Evolutionary conservation across 2,797 vertebrate species (phyloP), one percentile per base, ranked within the genome.

Genomic region (Hoplostethus mediterraneus): DNA sequence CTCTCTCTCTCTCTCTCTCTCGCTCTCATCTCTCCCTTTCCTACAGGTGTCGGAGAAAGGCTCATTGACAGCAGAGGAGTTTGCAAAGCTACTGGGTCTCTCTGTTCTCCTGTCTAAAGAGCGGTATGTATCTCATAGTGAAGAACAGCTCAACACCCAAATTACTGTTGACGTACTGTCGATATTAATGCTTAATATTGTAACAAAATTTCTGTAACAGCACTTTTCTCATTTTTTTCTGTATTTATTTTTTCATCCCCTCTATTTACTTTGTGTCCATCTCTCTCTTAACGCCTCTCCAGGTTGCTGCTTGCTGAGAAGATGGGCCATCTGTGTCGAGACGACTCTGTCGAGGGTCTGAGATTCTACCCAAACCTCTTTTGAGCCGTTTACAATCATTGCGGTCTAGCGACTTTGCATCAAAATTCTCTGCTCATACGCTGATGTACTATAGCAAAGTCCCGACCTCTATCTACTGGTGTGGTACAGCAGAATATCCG

Each of bases 81-180:
- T 99, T 93, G 97, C 97, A 48, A 99, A 99, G 86, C 94, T 99
- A 13, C 88, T 99, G 71, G 97, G 98, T 74, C 97, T 99, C 86
- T 99, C 98, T 69, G 98, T 99, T 87, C 97, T 99, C 58, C 93
- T 99, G 67, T 96, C 98, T 60, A 99, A 99, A 94, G 98, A 99
- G 80, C 95, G 98, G 98, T 98, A 85, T 14, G 72, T 63, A 42
- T 21, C 38, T n/a, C 51, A 21, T 9, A 12, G 14, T 25, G 8
- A 53, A 25, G 10, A 40, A 14, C 5, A 12, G 9, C 21, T 3
- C 33, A 71, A 47, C 38, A 13, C 60, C 1, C 7, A 53, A 4
- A 16, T 52, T 14, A 16, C 11, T 42, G 33, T 53, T 25, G 17
- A 51, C 8, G 33, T 36, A 25, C 30, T 9, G 38, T 40, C 11